Base-by-base conservation (phyloP, 2,888 invertebrate species). In the Drosophila vallismaia region DNA sequence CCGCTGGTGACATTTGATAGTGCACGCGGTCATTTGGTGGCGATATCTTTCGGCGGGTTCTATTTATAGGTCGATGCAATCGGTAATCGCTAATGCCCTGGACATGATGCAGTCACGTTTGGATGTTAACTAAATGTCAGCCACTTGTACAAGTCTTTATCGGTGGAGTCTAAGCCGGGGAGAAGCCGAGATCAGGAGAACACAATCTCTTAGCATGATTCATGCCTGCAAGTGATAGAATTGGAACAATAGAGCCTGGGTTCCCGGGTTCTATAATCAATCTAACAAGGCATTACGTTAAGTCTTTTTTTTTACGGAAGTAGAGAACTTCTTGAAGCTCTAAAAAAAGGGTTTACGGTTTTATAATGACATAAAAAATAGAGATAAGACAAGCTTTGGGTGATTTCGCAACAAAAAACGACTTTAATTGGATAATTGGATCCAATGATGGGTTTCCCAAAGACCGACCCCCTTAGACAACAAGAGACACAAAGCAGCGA, bases 1-100 rank as follows among this genome's bases (percentile, higher is more conserved):
- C 33, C 7, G 54, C 42, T 50, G 59, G 68, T 88, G 88, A 80
- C 88, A 88, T 86, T 88, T 86, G 83, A 88, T 86, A 86, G 66
- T 62, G 48, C 72, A 72, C 71, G 69, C 83, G 88, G 86, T 86
- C 88, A 81, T 76, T 83, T 85, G 68, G 53, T 66, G 64, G 50
- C 75, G 49, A 63, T 64, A 50, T 62, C 64, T 54, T 50, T 31
- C 45, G 36, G 36, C 12, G 53, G 40, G 60, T 68, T 69, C 69
- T 70, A 70, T 72, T 63, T 50, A 63, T 70, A 72, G 45, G 66
- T 50, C 50, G 40, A 29, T 69, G 70, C 49, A 55, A 71, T 64
- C 53, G 60, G 49, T 60, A 59, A 71, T 64, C 53, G 60, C 42
- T 60, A 59, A 31, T 63, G 28, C 24, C 26, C 36, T 29, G 51